A percentile compares a stretch with the other conserved stretches of the same genome.
Evolutionary conservation across 1,140 invertebrate species (phyloP).

Genomic region (Micrasema minimum): DNA sequence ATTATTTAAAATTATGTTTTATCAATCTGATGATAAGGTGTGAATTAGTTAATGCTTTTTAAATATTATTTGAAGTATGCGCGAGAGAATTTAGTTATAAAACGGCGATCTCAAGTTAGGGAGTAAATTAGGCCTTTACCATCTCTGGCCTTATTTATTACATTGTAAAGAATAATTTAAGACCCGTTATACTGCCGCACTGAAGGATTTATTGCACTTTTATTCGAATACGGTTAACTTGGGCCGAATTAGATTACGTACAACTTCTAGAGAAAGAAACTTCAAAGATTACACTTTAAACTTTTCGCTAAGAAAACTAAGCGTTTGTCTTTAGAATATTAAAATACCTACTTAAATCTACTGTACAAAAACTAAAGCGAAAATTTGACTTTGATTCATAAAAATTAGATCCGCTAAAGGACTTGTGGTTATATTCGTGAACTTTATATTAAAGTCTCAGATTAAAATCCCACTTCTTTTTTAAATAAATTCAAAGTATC

Average conservation of each 20-base stretch:
- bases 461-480: too few relatives aligned
- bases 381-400: too few relatives aligned
- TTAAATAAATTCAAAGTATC: too few relatives aligned
- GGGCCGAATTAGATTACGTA: constrained; percentile 23
- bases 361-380: too few relatives aligned
- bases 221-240: constrained; percentile 22
- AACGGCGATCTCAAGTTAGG: constrained; percentile 13
- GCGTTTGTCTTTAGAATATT: too few relatives aligned
- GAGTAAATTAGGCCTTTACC: constrained; percentile 32
- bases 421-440: too few relatives aligned
- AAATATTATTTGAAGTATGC: constrained; percentile 21
- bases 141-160: constrained; percentile 41
- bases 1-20: too few relatives aligned
- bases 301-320: not conserved
- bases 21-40: too few relatives aligned
- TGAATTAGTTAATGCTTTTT: too few relatives aligned
- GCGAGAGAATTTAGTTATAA: constrained; percentile 14
- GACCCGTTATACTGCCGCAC: constrained; percentile 15
- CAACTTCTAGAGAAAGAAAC: constrained; percentile 21
- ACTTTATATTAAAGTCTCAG: too few relatives aligned
- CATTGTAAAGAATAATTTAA: constrained; percentile 42
- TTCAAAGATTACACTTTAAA: constrained; percentile 18
- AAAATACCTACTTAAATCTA: too few relatives aligned
- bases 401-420: too few relatives aligned
- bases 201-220: constrained; percentile 43